Base-by-base conservation (phyloP, 2,797 vertebrate species). In the Dallia pectoralis region DNA sequence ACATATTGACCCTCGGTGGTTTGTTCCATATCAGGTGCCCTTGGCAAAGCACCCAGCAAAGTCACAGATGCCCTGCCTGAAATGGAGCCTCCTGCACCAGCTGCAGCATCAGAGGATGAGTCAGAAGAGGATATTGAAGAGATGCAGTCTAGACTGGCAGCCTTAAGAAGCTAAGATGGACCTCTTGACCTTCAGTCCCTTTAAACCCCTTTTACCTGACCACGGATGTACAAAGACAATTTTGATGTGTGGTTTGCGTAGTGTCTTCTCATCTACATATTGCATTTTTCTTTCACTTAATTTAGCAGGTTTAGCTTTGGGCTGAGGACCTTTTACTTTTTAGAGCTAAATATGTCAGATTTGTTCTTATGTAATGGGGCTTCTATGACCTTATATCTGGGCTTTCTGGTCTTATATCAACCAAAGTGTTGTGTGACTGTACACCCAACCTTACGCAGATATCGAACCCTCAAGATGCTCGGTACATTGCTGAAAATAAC, bases 31-130 rank as follows among this genome's bases (percentile, higher is more conserved):
- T 70, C 87, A 99, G 98, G 98, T 77, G 96, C 97, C 73, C 93
- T 99, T 81, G 98, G 97, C 70, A 99, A 98, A 94, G 98, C 98
- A 12, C 98, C 98, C 1, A 96, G 92, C 80, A 98, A 98, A 93
- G 97, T 99, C 81, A 96, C 95, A 1, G 96, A 97, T 0, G 93
- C 95, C 66, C 95, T 99, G 68, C 97, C 98, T 0, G 97, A 96
- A 56, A 88, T 93, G 0, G 94, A 94, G 19, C 86, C 89, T 0
- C 3, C 8, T 4, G 97, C 95, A 47, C 96, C 97, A 0, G 85
- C 90, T 0, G 97, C 95, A 0, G 94, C 93, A 2, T 94, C 93
- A 0, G 96, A 97, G 0, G 93, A 93, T 0, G 95, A 96, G 25
- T 96, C 97, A 18, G 97, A 97, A 74, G 97, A 99, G 22, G 96